These are phyloP conservation scores for Drosophila parvula DNA, from an alignment of 1,140 invertebrate genomes.

Conservation along the genomic window DNA sequence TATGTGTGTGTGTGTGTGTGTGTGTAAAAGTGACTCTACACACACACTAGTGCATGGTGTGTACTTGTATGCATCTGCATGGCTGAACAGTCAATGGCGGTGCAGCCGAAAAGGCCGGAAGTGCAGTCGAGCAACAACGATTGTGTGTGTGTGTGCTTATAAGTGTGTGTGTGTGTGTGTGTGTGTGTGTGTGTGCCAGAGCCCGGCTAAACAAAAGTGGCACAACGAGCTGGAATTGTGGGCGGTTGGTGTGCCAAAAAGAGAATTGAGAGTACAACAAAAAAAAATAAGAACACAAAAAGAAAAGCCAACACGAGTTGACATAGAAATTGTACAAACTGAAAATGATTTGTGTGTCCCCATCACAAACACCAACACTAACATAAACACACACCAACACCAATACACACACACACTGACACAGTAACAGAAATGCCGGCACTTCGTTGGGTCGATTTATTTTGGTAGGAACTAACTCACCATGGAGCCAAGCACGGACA, in stretches of 20 bases:
- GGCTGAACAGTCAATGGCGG: slow-evolving; percentile 74
- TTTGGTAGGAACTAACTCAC: neutral
- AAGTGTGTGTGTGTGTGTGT: slow-evolving; percentile 8
- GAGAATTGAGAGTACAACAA: slow-evolving; percentile 7
- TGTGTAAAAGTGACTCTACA: neutral
- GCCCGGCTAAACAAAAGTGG: slow-evolving; percentile 71
- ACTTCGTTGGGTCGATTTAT: slow-evolving; percentile 23
- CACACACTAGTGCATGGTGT: slow-evolving; percentile 1
- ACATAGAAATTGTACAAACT: slow-evolving; percentile 80
- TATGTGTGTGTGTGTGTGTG: slow-evolving; percentile 6
- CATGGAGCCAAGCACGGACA: neutral
- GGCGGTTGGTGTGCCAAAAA: slow-evolving; percentile 16
- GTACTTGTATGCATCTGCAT: slow-evolving; percentile 47
- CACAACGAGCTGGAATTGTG: slow-evolving; percentile 43
- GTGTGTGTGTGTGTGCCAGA: slow-evolving; percentile 24
- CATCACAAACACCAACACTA: slow-evolving; percentile 18
- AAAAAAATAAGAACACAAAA: slow-evolving; percentile 6
- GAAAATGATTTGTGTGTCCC: slow-evolving; percentile 74
- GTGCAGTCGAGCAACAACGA: slow-evolving; percentile 73
- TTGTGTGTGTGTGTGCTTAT: slow-evolving; percentile 13
- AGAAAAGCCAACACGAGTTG: slow-evolving; percentile 56
- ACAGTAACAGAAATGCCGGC: neutral
- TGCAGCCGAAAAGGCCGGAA: slow-evolving; percentile 68
- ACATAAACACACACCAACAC: slow-evolving; percentile 1
- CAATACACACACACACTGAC: neutral